Base-by-base conservation (phyloP, 2,797 vertebrate genomes). In the Manis javanica region DNA sequence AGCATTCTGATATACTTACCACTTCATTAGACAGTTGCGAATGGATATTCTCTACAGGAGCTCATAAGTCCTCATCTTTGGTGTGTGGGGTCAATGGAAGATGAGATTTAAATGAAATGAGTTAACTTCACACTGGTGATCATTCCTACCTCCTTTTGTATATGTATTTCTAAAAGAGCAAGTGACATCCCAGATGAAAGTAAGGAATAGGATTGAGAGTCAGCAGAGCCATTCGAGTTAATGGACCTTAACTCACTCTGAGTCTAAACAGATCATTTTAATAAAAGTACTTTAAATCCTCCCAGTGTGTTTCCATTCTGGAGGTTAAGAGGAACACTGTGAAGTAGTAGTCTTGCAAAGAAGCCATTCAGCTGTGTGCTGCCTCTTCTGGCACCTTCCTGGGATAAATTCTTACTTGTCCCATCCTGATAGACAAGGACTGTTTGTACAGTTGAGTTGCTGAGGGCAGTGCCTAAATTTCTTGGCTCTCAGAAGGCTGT, bases 401-500 rank as follows among this genome's bases (percentile, higher is more conserved):
- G 6, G 39, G n/a, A 91, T 83, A 84, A 8, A 77, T 42, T 81
- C 72, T 51, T 55, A 23, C 55, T 68, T 91, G 37, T 55, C 16
- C 24, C 64, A 2, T 61, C 66, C 51, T 53, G 16, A 29, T 57
- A 26, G 49, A 15, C 19, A 72, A 77, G 74, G 74, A 24, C 6
- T 53, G 3, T 91, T 86, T 42, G 15, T 83, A n/a, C 37, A 59
- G 29, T 37, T 81, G 53, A 66, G 14, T 91, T 90, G 37, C 87
- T 31, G 10, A 96, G 87, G 93, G 59, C 37, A 89, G 34, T 82
- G 59, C 55, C 69, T 63, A 64, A 63, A 91, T 68, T 81, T 94
- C 63, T 89, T 93, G 81, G 77, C 77, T 97, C n/a, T 64, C n/a
- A 91, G 77, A 78, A 77, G 55, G 69, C 55, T 55, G 10, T 78